phyloP scores from a whole-genome alignment of 1,140 invertebrate genomes.

The Portunus trituberculatus region DNA sequence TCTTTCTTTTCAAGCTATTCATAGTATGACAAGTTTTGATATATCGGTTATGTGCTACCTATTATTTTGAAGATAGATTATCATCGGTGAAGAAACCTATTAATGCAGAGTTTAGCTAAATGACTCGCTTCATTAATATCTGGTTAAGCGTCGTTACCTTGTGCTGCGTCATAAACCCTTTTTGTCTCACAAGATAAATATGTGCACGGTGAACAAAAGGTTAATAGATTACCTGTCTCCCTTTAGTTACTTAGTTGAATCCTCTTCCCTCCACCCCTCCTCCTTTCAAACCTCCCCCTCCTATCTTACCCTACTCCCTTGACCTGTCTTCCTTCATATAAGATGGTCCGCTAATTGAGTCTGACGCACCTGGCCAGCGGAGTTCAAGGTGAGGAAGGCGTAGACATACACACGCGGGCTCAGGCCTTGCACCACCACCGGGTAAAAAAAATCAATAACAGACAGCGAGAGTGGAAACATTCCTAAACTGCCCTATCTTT shows the following conservation, averaged over 20 bases:
- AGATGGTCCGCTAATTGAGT: neutral
- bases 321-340: neutral
- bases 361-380: neutral
- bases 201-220: neutral
- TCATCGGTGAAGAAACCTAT: neutral
- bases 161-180: neutral
- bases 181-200: constrained; percentile 24
- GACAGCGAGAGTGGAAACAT: too few species aligned
- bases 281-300: neutral
- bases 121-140: neutral
- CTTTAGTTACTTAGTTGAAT: neutral
- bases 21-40: too few species aligned
- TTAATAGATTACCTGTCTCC: neutral
- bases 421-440: neutral
- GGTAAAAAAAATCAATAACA: too few species aligned
- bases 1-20: neutral
- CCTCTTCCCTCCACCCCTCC: neutral
- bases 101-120: neutral
- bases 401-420: constrained; percentile 38
- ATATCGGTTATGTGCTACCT: too few species aligned
- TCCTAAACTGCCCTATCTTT: too few species aligned
- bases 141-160: neutral
- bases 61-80: neutral
- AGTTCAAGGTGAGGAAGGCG: neutral
- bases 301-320: neutral